These are phyloP conservation scores for Lucilia cuprina DNA, from an alignment of 1,140 invertebrate species.

Conservation along the genomic window DNA sequence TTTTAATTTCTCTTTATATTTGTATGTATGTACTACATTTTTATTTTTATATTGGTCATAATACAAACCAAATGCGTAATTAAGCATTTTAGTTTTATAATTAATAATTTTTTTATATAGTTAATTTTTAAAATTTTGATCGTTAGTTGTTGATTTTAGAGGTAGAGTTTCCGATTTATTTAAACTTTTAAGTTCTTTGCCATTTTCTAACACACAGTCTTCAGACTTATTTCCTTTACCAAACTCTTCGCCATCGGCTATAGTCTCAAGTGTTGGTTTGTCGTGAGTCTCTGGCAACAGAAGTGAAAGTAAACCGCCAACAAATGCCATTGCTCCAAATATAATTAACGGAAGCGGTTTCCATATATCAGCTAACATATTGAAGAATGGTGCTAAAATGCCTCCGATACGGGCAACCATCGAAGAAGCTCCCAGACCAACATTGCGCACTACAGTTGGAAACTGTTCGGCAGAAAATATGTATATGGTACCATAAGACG, in stretches of 20 bases:
- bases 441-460: constrained; percentile 82
- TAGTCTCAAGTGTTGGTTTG: constrained; percentile 76
- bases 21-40: too few species aligned
- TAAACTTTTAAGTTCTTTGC: constrained; percentile 41
- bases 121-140: background rate
- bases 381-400: constrained; percentile 77
- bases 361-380: constrained; percentile 71
- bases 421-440: constrained; percentile 78
- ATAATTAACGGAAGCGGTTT: constrained; percentile 74
- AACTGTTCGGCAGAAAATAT: constrained; percentile 85
- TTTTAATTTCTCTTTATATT: too few species aligned
- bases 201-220: constrained; percentile 47
- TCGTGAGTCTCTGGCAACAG: constrained; percentile 80
- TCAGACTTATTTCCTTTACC: constrained; percentile 60
- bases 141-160: constrained; percentile 16
- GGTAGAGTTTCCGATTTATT: constrained; percentile 34
- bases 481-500: constrained; percentile 81
- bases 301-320: constrained; percentile 72
- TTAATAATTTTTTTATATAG: background rate
- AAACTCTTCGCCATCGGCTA: constrained; percentile 76
- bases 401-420: constrained; percentile 80
- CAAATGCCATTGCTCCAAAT: constrained; percentile 72
- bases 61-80: too few species aligned
- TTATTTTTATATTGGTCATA: too few species aligned
- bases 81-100: too few species aligned